Conservation (phyloP, 1,140 invertebrate genomes). For the Drosophila sproati region DNA sequence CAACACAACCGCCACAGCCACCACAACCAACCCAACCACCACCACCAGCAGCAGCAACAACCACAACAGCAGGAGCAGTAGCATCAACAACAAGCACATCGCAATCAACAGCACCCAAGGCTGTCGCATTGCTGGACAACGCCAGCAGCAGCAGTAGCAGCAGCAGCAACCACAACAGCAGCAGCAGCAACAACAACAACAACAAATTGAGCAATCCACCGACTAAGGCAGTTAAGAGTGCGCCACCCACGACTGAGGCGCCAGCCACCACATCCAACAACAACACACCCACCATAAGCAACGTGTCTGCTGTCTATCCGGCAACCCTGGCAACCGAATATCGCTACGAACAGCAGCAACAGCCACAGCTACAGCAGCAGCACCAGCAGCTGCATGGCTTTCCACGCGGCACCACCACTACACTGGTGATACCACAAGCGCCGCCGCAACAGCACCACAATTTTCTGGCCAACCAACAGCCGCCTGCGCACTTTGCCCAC, state of each 20-base stretch:
- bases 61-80: not conserved
- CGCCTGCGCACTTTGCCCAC: constrained; percentile 52
- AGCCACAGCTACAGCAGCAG: constrained; percentile 29
- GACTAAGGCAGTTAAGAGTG: constrained; percentile 70
- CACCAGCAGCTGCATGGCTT: constrained; percentile 45
- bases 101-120: constrained; percentile 23
- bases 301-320: constrained; percentile 54
- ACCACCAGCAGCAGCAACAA: constrained; percentile 16
- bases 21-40: not conserved
- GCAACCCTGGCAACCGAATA: constrained; percentile 55
- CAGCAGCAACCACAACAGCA: constrained; percentile 44
- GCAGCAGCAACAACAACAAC: constrained; percentile 13
- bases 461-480: constrained; percentile 55
- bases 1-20: constrained; percentile 1
- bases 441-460: constrained; percentile 57
- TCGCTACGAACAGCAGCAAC: constrained; percentile 65
- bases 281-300: constrained; percentile 68
- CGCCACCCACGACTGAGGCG: constrained; percentile 72
- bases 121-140: constrained; percentile 31
- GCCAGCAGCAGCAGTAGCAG: constrained; percentile 14
- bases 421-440: constrained; percentile 68
- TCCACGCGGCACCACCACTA: constrained; percentile 47
- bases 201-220: constrained; percentile 75
- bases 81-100: not conserved
- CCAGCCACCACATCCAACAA: constrained; percentile 64